Base-by-base conservation (phyloP, 2,113 vertebrate species). In the Neopipo cinnamomea region DNA sequence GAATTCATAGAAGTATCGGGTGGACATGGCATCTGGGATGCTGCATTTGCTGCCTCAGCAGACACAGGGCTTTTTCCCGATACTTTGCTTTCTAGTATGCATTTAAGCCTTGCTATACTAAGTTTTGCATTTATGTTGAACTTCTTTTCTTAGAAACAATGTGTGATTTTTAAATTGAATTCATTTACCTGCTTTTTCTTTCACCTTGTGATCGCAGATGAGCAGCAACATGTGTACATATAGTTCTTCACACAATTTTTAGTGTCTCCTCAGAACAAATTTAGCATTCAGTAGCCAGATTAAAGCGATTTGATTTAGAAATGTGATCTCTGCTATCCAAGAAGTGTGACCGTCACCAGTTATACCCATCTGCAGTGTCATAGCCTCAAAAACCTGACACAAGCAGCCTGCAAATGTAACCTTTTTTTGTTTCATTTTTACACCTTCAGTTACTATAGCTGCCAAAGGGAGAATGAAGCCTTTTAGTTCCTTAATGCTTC, bases 131-230 rank as follows among this genome's bases (percentile, higher is more conserved):
- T 93, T 31, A 25, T 18, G 8, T 42, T 73, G 42, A 8, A 8
- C 1, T 9, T 21, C 37, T 39, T 71, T 56, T 18, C 21, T 85
- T 68, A 13, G 41, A 30, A 86, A 85, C 12, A 52, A 5, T 5
- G 3, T 75, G 8, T 65, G 44, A 49, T 70, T 77, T 77, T 68
- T 52, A 68, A 82, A 39, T 63, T 19, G 35, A 72, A 41, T 11
- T 8, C 4, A 14, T 68, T 90, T 68, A 44, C 12, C 5, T 76
- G 25, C 24, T 56, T 85, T 88, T 80, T 37, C 44, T 79, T 92
- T 80, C 3, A 31, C 18, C 13, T 68, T 61, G 33, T 83, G 42
- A 28, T 81, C 0, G 0, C 72, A 68, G 44, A 56, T 37, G 14
- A 74, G 31, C 19, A 76, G 37, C 63, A 77, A 28, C 42, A 30